These are phyloP conservation scores for Salvelinus namaycush DNA, from an alignment of 2,113 vertebrate species.

Conservation along the genomic window DNA sequence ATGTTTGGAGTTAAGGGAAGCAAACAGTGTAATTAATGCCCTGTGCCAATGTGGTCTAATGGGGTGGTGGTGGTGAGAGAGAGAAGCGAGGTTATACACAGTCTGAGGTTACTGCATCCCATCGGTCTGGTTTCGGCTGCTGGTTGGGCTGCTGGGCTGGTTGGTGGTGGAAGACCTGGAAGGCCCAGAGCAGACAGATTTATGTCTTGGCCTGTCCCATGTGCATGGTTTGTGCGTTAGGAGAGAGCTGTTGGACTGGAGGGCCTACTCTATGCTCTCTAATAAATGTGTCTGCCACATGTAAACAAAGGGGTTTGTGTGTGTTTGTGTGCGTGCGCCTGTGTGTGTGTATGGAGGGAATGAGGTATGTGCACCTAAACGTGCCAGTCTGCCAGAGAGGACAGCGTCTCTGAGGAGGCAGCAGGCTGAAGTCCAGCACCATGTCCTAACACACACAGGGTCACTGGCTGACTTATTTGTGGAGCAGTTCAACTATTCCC, in stretches of 20 bases:
- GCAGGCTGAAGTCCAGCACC: background rate
- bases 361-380: background rate
- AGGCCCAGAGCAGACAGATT: background rate
- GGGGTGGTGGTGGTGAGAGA: background rate
- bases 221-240: background rate
- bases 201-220: background rate
- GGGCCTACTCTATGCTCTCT: background rate
- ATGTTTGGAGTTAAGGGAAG: background rate
- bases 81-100: background rate
- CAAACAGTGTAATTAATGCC: background rate
- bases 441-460: background rate
- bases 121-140: background rate
- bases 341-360: background rate
- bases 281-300: constrained; percentile 20
- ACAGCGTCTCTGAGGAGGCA: background rate
- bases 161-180: too few relatives aligned
- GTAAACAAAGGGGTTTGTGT: background rate
- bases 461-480: too few relatives aligned
- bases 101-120: background rate
- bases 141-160: too few relatives aligned
- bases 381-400: background rate
- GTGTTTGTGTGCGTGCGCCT: background rate
- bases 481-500: background rate
- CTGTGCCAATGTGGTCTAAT: constrained; percentile 1
- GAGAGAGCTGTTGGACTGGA: background rate